Conservation (phyloP, 2,888 invertebrate genomes). For the Aphidoletes aphidimyza region DNA sequence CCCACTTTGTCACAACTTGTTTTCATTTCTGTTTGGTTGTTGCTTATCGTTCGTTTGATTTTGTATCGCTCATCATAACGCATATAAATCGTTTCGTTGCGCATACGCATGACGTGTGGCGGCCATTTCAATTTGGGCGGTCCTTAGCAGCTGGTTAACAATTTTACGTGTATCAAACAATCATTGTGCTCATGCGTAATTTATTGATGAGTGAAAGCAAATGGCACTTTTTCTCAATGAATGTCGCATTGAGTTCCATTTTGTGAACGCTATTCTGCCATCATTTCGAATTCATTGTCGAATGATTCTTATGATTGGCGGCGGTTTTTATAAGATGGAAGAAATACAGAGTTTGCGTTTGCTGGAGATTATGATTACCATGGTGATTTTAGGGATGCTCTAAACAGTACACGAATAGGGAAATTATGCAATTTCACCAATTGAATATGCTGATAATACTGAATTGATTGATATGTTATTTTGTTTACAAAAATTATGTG, state of each 20-base stretch:
- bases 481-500: too few relatives aligned
- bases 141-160: not conserved
- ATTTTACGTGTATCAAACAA: not conserved
- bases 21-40: too few relatives aligned
- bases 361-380: not conserved
- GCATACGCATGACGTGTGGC: not conserved
- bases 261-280: not conserved
- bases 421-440: too few relatives aligned
- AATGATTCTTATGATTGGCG: not conserved
- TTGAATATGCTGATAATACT: too few relatives aligned
- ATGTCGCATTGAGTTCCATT: constrained; percentile 6
- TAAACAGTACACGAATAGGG: too few relatives aligned
- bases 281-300: not conserved
- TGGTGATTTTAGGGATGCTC: not conserved
- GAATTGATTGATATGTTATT: too few relatives aligned
- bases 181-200: constrained; percentile 14
- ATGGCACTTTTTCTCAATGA: constrained; percentile 28
- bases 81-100: constrained; percentile 17
- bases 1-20: not conserved
- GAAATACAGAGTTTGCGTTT: constrained; percentile 20
- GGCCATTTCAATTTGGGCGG: constrained; percentile 50
- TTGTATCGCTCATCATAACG: not conserved
- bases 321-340: not conserved
- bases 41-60: not conserved
- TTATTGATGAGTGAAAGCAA: constrained; percentile 46